These are phyloP conservation scores for Xylota sylvarum DNA, from an alignment of 2,888 invertebrate genomes.

Conservation along the genomic window DNA sequence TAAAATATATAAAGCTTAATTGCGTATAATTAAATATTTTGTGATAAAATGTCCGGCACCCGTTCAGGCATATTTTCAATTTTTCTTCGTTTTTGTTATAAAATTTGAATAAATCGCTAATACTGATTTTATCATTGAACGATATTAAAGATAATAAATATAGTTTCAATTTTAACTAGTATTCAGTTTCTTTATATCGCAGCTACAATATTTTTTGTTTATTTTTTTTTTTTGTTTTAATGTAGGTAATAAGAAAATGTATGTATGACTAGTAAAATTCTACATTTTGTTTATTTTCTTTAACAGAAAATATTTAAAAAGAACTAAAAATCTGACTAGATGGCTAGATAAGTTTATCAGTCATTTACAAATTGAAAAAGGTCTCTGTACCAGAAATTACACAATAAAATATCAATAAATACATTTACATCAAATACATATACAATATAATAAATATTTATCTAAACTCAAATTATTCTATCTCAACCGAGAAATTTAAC, in stretches of 20 bases:
- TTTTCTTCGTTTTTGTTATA: slow-evolving; percentile 4
- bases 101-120: slow-evolving; percentile 52
- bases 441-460: slow-evolving; percentile 60
- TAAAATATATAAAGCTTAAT: no score
- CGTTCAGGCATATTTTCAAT: not conserved
- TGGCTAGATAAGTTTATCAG: slow-evolving; percentile 57
- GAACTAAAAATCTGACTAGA: slow-evolving; percentile 63
- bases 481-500: slow-evolving; percentile 17
- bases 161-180: slow-evolving; percentile 68
- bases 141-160: slow-evolving; percentile 58
- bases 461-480: slow-evolving; percentile 73
- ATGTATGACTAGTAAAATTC: slow-evolving; percentile 63
- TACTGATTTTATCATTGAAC: slow-evolving; percentile 67
- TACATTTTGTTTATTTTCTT: slow-evolving; percentile 42
- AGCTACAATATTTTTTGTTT: slow-evolving; percentile 45
- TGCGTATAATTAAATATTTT: not conserved
- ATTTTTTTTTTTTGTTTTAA: slow-evolving; percentile 15
- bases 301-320: slow-evolving; percentile 23
- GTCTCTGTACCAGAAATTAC: slow-evolving; percentile 54
- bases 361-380: slow-evolving; percentile 62
- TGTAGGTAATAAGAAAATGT: slow-evolving; percentile 52
- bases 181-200: slow-evolving; percentile 61
- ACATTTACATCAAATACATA: slow-evolving; percentile 64
- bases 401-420: slow-evolving; percentile 50
- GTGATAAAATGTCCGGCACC: slow-evolving; percentile 13